These are phyloP conservation scores for Tetrax tetrax DNA, from an alignment of 2,113 vertebrate species.

Conservation along the genomic window DNA sequence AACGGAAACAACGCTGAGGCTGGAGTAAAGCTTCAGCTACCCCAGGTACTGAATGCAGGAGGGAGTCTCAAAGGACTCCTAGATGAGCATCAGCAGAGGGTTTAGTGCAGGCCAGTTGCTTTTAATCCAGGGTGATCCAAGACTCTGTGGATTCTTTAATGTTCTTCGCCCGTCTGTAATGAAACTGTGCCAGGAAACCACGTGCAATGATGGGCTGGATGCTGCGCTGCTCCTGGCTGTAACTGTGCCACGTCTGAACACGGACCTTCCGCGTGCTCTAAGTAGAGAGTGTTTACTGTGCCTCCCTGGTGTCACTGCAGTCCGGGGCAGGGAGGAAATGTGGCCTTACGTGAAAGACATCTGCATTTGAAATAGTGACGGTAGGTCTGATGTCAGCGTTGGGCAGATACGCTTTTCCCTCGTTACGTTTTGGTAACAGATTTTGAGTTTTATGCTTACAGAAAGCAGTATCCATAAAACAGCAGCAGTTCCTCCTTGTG, in stretches of 20 bases:
- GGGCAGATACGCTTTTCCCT: neutral
- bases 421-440: neutral
- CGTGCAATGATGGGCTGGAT: neutral
- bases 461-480: neutral
- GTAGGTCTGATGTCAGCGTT: neutral
- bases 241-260: neutral
- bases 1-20: neutral
- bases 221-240: neutral
- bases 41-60: neutral
- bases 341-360: neutral
- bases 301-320: neutral
- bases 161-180: neutral
- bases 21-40: neutral
- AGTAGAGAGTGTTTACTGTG: neutral
- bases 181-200: neutral
- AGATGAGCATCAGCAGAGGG: neutral
- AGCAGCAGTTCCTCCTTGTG: neutral
- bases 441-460: neutral
- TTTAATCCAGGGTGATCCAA: neutral
- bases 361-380: neutral
- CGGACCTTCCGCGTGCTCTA: rapidly evolving
- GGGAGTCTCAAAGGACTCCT: neutral
- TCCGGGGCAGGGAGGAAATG: neutral
- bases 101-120: neutral
- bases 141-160: neutral